These are phyloP conservation scores for Aethina tumida DNA, from an alignment of 1,140 invertebrate genomes.

Conservation along the genomic window DNA sequence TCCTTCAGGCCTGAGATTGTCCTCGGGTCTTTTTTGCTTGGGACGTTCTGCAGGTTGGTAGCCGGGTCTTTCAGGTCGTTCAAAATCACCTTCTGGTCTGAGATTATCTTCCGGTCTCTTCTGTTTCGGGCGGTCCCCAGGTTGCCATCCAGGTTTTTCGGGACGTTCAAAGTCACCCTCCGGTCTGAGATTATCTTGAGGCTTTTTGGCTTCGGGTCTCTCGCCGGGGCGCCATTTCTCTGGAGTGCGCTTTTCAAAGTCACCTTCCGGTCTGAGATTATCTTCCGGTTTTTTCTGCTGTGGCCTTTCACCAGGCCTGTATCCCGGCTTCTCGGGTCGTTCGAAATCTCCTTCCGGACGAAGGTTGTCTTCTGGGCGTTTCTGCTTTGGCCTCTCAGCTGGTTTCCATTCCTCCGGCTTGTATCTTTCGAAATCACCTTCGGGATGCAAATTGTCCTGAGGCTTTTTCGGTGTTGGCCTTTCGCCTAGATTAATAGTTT, in stretches of 20 bases:
- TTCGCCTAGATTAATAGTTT: slow-evolving; percentile 10
- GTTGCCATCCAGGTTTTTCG: slow-evolving; percentile 33
- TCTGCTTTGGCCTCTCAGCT: slow-evolving; percentile 29
- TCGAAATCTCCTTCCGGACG: slow-evolving; percentile 50
- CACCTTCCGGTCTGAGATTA: slow-evolving; percentile 40
- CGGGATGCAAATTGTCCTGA: slow-evolving; percentile 28
- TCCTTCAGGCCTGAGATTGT: slow-evolving; percentile 46
- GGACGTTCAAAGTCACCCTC: slow-evolving; percentile 55
- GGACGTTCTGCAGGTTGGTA: slow-evolving; percentile 42
- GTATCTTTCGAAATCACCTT: slow-evolving; percentile 39
- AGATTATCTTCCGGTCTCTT: slow-evolving; percentile 44
- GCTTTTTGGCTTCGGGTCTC: slow-evolving; percentile 49
- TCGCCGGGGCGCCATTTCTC: slow-evolving; percentile 50
- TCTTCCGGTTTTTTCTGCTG: slow-evolving; percentile 37
- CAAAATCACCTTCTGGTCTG: slow-evolving; percentile 49
- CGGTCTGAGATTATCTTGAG: slow-evolving; percentile 40
- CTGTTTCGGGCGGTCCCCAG: slow-evolving; percentile 37
- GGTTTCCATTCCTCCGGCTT: slow-evolving; percentile 39
- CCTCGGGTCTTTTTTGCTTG: slow-evolving; percentile 40
- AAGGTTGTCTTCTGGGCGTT: slow-evolving; percentile 45
- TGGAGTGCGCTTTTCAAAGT: slow-evolving; percentile 32
- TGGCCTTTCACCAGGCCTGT: slow-evolving; percentile 35
- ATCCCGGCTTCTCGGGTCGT: slow-evolving; percentile 35
- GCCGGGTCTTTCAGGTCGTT: slow-evolving; percentile 33
- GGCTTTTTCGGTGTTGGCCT: slow-evolving; percentile 35